Evolutionary conservation across 2,797 vertebrate genomes (phyloP).

Genomic region (Thalassophryne amazonica): DNA sequence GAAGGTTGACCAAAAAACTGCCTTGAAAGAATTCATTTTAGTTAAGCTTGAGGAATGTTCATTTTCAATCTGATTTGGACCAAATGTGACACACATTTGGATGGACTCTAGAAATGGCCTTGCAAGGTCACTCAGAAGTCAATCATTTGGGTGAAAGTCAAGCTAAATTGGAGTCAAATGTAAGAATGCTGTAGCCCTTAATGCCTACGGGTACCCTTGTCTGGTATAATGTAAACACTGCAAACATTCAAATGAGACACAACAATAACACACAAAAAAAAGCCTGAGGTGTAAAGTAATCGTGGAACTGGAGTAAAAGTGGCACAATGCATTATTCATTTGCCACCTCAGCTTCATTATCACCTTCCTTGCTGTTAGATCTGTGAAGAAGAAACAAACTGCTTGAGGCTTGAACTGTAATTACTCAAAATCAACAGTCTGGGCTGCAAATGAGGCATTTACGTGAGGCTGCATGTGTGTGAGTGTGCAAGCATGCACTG

Average conservation of each 20-base stretch:
- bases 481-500: constrained; percentile 16
- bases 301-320: constrained; percentile 24
- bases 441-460: constrained; percentile 19
- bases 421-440: constrained; percentile 49
- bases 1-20: too few relatives aligned
- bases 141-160: too few relatives aligned
- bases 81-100: too few relatives aligned
- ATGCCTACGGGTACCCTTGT: too few relatives aligned
- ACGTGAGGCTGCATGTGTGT: constrained; percentile 4
- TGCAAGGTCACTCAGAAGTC: too few relatives aligned
- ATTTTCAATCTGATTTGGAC: too few relatives aligned
- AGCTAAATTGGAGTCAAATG: too few relatives aligned
- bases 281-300: constrained; percentile 17
- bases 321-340: constrained; percentile 57
- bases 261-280: constrained; percentile 12
- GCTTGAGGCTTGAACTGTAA: constrained; percentile 44
- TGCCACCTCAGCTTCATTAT: constrained; percentile 42
- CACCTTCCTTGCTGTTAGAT: constrained; percentile 36
- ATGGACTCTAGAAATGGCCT: too few relatives aligned
- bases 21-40: too few relatives aligned
- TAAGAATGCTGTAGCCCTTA: too few relatives aligned
- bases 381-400: constrained; percentile 37
- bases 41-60: too few relatives aligned
- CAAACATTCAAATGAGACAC: constrained; percentile 4
- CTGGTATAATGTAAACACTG: background rate